A percentile compares a stretch with the other conserved stretches of the same genome.
Conservation (phyloP, 2,888 invertebrate genomes). For the Amphipoea oculea region DNA sequence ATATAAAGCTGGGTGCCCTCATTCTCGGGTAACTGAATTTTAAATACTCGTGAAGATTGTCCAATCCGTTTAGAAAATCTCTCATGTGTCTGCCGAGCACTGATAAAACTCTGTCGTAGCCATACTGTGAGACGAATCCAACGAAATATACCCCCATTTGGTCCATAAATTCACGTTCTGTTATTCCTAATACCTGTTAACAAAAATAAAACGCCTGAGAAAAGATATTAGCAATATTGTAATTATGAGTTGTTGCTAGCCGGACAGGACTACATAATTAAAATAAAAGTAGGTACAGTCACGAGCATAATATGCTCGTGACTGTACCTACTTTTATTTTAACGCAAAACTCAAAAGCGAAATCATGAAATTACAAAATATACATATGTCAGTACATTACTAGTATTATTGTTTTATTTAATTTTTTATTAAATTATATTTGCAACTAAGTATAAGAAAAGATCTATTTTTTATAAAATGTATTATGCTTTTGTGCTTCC, state of each 20-base stretch:
- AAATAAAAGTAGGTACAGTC: not conserved
- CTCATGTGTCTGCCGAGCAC: constrained; percentile 98
- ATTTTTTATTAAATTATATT: not conserved
- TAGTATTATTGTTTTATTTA: no score
- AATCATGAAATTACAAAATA: no score
- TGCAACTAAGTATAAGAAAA: not conserved
- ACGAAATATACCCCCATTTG: constrained; percentile 98
- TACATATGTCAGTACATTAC: no score
- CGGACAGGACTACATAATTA: no score
- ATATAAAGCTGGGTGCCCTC: constrained; percentile 98
- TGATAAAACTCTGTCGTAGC: constrained; percentile 97
- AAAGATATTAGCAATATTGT: constrained; percentile 39
- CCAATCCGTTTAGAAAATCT: constrained; percentile 98
- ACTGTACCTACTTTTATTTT: no score
- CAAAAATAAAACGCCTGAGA: constrained; percentile 44
- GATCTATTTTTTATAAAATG: not conserved
- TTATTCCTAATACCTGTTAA: constrained; percentile 95
- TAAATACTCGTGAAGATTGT: constrained; percentile 99
- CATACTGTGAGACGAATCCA: constrained; percentile 97
- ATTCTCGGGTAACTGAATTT: constrained; percentile 98
- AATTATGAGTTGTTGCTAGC: not conserved
- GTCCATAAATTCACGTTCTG: constrained; percentile 97
- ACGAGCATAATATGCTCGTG: no score
- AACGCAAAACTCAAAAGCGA: not conserved
- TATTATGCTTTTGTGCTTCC: not conserved